These are phyloP conservation scores for Onychorhynchus coronatus DNA, from an alignment of 2,113 vertebrate genomes.

Conservation along the genomic window DNA sequence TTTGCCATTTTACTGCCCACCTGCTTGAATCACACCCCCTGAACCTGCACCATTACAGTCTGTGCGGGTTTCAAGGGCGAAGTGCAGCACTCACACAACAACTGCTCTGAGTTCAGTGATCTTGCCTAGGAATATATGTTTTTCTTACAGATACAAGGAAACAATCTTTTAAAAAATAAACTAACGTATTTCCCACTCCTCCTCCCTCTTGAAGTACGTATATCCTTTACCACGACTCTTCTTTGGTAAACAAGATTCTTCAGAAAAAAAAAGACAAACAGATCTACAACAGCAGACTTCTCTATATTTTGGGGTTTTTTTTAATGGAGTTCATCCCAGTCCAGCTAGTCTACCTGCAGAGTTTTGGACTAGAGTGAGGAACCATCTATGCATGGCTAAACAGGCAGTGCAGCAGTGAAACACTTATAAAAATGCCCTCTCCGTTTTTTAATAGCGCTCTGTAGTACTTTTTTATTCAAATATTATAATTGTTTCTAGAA, in stretches of 20 bases:
- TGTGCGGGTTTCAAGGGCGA: neutral
- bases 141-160: neutral
- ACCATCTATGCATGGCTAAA: neutral
- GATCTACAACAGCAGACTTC: neutral
- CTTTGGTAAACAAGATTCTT: neutral
- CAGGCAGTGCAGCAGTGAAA: neutral
- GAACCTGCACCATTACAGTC: neutral
- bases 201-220: neutral
- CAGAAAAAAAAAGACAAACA: neutral
- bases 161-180: neutral
- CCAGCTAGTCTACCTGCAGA: neutral
- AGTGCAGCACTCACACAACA: neutral
- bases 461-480: neutral
- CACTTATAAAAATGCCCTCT: neutral
- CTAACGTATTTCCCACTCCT: neutral
- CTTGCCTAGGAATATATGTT: neutral
- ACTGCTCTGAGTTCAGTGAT: neutral
- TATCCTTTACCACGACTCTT: neutral
- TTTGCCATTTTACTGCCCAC: neutral
- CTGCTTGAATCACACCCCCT: neutral
- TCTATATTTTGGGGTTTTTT: fast-evolving
- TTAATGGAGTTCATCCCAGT: neutral
- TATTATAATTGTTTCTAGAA: neutral
- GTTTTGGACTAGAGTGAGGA: neutral
- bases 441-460: neutral